Percentiles rank a stretch among this genome's conserved stretches.
Conservation (phyloP, 2,888 invertebrate genomes). For the Scotopteryx bipunctaria region DNA sequence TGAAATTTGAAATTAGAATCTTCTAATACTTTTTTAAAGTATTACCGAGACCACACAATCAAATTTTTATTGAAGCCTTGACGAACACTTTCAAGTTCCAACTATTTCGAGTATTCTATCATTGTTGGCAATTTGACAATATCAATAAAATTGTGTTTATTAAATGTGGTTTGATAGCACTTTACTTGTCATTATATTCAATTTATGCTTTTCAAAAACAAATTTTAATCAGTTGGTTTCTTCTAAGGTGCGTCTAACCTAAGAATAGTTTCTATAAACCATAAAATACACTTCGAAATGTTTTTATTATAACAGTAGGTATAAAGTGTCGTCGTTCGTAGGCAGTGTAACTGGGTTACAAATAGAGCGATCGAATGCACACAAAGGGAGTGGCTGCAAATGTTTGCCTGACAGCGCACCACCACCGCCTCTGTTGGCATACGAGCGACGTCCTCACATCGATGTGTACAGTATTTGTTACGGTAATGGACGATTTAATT, state of each 20-base stretch:
- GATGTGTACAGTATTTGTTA: conserved; percentile 68
- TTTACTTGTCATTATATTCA: background rate
- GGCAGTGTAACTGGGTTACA: conserved; percentile 35
- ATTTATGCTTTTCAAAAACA: background rate
- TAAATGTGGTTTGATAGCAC: background rate
- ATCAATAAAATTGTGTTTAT: conserved; percentile 24
- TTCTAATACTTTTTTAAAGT: background rate
- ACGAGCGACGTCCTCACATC: conserved; percentile 52
- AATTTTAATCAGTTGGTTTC: too few relatives aligned
- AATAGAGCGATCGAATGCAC: conserved; percentile 58
- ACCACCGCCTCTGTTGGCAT: conserved; percentile 48
- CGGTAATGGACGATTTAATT: conserved; percentile 74
- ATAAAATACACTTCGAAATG: too few relatives aligned
- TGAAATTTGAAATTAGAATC: background rate
- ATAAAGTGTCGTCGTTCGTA: conserved; percentile 10
- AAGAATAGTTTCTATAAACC: too few relatives aligned
- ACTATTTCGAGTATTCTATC: conserved; percentile 20
- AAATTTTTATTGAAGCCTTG: background rate
- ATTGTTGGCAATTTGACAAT: conserved; percentile 35
- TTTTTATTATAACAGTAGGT: background rate
- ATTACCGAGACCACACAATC: background rate
- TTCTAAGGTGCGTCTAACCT: too few relatives aligned
- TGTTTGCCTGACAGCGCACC: conserved; percentile 56
- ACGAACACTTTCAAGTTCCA: background rate
- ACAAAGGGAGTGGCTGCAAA: conserved; percentile 66